These are phyloP conservation scores for Cyanocitta stelleri DNA, from an alignment of 2,113 vertebrate species.

Conservation along the genomic window DNA sequence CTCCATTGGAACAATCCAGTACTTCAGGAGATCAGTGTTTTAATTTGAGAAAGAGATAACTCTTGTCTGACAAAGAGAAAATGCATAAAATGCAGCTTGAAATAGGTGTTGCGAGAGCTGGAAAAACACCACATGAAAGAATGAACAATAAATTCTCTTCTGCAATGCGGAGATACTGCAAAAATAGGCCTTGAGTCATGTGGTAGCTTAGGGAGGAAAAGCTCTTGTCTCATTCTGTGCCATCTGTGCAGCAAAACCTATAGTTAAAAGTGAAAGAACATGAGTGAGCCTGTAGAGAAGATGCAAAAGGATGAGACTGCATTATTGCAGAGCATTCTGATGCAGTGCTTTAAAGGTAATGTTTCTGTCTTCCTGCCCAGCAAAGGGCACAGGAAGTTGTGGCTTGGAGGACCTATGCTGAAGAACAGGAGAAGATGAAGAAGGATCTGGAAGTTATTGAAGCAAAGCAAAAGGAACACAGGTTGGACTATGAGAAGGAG, in stretches of 20 bases:
- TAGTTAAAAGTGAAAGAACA: neutral
- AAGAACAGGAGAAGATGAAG: conserved; percentile 76
- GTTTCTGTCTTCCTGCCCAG: conserved; percentile 60
- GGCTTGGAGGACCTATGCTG: conserved; percentile 80
- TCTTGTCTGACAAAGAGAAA: neutral
- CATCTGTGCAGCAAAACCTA: neutral
- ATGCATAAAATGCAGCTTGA: neutral
- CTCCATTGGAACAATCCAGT: neutral
- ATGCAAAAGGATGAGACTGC: neutral
- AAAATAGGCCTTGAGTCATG: neutral
- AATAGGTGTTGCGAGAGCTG: neutral
- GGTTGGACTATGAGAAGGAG: conserved; percentile 71
- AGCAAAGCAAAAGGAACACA: conserved; percentile 80
- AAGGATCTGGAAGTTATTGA: conserved; percentile 77
- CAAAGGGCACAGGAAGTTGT: conserved; percentile 87
- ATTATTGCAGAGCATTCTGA: neutral
- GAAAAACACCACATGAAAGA: neutral
- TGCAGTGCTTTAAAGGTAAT: neutral
- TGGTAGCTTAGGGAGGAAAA: neutral
- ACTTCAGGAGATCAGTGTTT: neutral
- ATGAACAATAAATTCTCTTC: neutral
- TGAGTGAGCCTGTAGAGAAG: neutral
- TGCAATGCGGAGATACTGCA: neutral
- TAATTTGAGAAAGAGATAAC: neutral
- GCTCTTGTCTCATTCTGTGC: neutral